Evolutionary conservation across 2,113 vertebrate species (phyloP).

Genomic region (Collichthys lucidus): DNA sequence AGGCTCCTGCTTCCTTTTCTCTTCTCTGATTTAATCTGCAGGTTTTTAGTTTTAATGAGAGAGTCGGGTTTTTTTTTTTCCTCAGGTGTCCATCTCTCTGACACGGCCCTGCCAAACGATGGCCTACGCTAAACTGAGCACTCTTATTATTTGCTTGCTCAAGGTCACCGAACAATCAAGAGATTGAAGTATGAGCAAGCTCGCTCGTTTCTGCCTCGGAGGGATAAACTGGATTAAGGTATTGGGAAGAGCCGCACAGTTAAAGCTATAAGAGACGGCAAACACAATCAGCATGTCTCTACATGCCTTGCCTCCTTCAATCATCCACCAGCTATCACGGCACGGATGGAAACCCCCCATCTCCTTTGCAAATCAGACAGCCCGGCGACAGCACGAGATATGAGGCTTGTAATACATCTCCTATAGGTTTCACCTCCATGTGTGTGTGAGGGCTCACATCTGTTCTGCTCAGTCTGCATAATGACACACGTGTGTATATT

Average conservation of each 20-base stretch:
- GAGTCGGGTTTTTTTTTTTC: constrained; percentile 10
- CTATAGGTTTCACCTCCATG: constrained; percentile 30
- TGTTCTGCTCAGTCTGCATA: constrained; percentile 25
- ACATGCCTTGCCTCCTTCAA: constrained; percentile 68
- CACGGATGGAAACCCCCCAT: constrained; percentile 44
- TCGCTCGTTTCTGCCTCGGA: constrained; percentile 62
- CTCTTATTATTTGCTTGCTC: constrained; percentile 76
- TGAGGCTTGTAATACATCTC: constrained; percentile 51
- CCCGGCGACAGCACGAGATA: constrained; percentile 28
- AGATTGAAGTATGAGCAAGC: constrained; percentile 74
- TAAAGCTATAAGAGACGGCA: constrained; percentile 71
- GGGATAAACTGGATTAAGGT: constrained; percentile 81
- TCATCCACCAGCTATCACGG: constrained; percentile 63
- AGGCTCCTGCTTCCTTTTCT: constrained; percentile 16
- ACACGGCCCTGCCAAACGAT: constrained; percentile 53
- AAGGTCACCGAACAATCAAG: constrained; percentile 81
- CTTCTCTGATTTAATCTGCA: constrained; percentile 56
- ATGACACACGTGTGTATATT: constrained; percentile 4
- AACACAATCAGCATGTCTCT: constrained; percentile 74
- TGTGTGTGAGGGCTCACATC: constrained; percentile 33
- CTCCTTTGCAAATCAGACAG: constrained; percentile 36
- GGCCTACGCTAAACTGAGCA: constrained; percentile 61
- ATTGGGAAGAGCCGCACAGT: constrained; percentile 56
- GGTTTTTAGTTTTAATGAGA: constrained; percentile 66
- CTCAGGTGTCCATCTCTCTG: constrained; percentile 56